Conservation (phyloP, 1,140 invertebrate genomes). For the Drosophila pallidifrons region DNA sequence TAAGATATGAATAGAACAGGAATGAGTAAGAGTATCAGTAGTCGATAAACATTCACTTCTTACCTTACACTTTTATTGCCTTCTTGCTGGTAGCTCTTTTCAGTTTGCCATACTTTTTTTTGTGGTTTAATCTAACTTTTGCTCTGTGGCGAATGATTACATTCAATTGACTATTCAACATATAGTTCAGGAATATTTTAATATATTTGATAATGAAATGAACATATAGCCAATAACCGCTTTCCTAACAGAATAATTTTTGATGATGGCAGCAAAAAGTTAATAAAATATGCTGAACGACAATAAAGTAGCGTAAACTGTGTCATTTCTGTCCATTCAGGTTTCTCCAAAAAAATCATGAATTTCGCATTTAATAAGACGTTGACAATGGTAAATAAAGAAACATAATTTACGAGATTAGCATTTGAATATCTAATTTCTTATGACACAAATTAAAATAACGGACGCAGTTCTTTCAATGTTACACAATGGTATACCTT, state of each 20-base stretch:
- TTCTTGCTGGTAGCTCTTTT: not conserved
- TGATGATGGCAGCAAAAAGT: not conserved
- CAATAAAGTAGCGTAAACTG: not conserved
- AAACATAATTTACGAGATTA: not conserved
- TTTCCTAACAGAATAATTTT: not conserved
- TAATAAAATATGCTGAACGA: not conserved
- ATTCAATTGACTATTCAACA: conserved; percentile 3
- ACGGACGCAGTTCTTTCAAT: too few relatives aligned
- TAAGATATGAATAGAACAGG: conserved; percentile 48
- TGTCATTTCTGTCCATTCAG: not conserved
- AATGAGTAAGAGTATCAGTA: conserved; percentile 9
- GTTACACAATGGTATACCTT: too few relatives aligned
- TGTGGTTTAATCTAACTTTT: not conserved
- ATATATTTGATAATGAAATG: not conserved
- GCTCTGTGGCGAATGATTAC: not conserved
- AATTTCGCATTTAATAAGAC: not conserved
- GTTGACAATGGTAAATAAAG: not conserved
- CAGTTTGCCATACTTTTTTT: not conserved
- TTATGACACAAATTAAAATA: not conserved
- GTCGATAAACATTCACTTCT: conserved; percentile 8
- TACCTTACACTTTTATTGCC: not conserved
- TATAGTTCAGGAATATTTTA: not conserved
- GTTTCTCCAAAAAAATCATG: not conserved
- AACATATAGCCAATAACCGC: not conserved
- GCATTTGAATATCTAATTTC: not conserved